Evolutionary conservation across 2,888 invertebrate species (phyloP), one percentile per base, ranked within the genome.

Genomic region (Drosophila macrospina): DNA sequence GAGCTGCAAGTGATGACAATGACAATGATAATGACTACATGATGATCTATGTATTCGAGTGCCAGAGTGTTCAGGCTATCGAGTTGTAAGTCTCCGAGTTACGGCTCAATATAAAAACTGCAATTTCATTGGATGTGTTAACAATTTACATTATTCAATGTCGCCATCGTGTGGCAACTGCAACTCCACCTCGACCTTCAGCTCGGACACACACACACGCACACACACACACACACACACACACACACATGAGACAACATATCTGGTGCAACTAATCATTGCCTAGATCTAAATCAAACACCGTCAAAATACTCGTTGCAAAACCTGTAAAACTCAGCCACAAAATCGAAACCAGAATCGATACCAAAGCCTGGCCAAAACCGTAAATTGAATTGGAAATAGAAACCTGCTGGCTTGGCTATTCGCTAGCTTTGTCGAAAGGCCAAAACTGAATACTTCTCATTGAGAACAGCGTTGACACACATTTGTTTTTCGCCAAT

Each of bases 1-100:
- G 96, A 95, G 89, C 96, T 96, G 91, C 92, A 73, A 70, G 30
- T 48, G 69, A 64, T 77, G 81, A 76, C 70, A 82, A 76, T 80
- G 86, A 52, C 85, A 81, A 56, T 80, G 70, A 74, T 71, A 75
- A 69, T 78, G 75, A 66, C 63, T 54, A 30, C 20, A 8, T 37
- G 36, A 52, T 55, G 54, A 69, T 74, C 54, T 70, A 70, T 54
- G 36, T 48, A 62, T 52, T 42, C 24, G 34, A 45, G 30, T 32
- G 41, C 24, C 54, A 30, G 32, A 54, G 13, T 28, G 16, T 54
- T 47, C 54, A 28, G 34, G 32, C 63, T 39, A 41, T 41, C 41
- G 30, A 20, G 13, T 1, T 30, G 15, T 30, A 30, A 13, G 20
- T 24, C 45, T 15, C 5, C 47, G 30, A 30, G 28, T 41, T 42